These are phyloP conservation scores for Melanerpes aurifrons DNA, from an alignment of 2,113 vertebrate species.

Conservation along the genomic window DNA sequence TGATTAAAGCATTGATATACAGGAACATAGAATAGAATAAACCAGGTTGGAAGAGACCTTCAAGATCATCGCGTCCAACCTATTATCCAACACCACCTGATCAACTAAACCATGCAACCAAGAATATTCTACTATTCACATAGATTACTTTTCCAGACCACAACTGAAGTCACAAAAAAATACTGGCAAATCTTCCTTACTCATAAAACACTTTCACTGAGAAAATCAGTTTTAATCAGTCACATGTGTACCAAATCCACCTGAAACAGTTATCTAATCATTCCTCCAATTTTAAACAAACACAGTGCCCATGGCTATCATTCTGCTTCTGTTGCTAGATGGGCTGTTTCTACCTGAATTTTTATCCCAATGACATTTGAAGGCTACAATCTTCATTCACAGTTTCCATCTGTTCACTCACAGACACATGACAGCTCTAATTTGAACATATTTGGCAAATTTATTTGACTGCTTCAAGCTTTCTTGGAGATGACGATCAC, in stretches of 20 bases:
- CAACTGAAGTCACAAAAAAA: not conserved
- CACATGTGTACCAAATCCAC: not conserved
- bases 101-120: no score
- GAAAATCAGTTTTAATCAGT: not conserved
- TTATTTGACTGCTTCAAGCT: not conserved
- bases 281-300: not conserved
- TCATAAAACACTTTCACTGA: not conserved
- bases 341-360: not conserved
- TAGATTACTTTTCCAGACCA: not conserved
- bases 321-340: not conserved
- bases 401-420: conserved; percentile 8
- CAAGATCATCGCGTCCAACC: no score
- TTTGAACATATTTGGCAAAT: not conserved
- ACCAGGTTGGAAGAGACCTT: no score
- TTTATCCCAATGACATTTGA: not conserved
- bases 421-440: not conserved
- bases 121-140: not conserved
- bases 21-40: not conserved
- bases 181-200: not conserved
- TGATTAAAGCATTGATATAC: not conserved
- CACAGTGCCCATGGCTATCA: not conserved
- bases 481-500: not conserved
- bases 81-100: no score
- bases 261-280: not conserved
- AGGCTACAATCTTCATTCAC: not conserved